phyloP scores from a whole-genome alignment of 2,888 invertebrate genomes.

The Meganola albula region DNA sequence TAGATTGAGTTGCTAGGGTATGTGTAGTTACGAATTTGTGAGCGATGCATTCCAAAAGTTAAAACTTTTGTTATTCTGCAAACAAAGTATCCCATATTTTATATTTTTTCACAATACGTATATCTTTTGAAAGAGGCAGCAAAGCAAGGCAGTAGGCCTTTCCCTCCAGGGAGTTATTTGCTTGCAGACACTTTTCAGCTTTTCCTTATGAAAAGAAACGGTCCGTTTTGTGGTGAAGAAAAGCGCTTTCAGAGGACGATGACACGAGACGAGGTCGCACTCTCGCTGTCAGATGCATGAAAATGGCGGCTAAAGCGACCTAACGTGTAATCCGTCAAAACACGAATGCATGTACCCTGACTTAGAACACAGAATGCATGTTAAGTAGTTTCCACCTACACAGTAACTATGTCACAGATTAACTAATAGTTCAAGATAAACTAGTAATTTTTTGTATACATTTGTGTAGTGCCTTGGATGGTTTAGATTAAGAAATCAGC shows the following conservation, averaged over 20 bases:
- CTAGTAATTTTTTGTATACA: no score
- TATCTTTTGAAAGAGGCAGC: constrained; percentile 51
- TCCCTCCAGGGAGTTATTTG: constrained; percentile 76
- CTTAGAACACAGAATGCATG: no score
- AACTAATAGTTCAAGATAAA: no score
- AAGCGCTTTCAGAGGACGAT: constrained; percentile 77
- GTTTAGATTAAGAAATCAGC: no score
- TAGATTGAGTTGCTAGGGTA: no score
- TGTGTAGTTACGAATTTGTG: no score
- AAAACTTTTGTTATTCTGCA: constrained; percentile 35
- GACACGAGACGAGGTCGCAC: constrained; percentile 76
- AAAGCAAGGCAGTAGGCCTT: constrained; percentile 74
- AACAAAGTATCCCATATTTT: constrained; percentile 49
- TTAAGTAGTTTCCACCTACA: no score
- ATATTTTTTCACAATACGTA: constrained; percentile 63
- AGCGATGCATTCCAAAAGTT: no score
- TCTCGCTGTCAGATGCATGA: constrained; percentile 67
- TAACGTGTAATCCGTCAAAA: constrained; percentile 70
- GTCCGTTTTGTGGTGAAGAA: constrained; percentile 76
- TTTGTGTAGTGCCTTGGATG: no score
- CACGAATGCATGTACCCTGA: constrained; percentile 35
- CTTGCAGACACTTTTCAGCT: constrained; percentile 77
- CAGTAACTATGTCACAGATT: no score
- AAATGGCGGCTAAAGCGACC: constrained; percentile 68
- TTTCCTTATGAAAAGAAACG: constrained; percentile 77